Evolutionary conservation across 2,797 vertebrate genomes (phyloP).

Genomic region (Sciurus vulgaris): DNA sequence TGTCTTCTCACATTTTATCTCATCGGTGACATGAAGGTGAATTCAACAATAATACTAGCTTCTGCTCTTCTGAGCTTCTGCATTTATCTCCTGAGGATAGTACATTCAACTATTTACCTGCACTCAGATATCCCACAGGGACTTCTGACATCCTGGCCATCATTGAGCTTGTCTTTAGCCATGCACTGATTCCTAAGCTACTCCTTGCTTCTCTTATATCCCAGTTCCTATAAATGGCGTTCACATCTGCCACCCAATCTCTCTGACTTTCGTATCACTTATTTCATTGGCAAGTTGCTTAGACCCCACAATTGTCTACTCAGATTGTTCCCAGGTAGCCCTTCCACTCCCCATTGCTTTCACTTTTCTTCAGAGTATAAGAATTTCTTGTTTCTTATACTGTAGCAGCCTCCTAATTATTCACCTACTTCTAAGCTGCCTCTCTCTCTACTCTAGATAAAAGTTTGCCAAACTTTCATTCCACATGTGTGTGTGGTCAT

Average conservation of each 20-base stretch:
- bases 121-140: neutral
- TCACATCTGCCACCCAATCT: neutral
- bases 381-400: neutral
- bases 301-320: neutral
- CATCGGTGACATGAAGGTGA: neutral
- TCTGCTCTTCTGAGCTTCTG: neutral
- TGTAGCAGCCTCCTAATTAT: neutral
- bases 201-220: neutral
- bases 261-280: neutral
- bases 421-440: neutral
- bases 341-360: neutral
- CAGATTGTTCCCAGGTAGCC: neutral
- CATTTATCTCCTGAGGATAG: neutral
- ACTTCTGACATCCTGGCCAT: neutral
- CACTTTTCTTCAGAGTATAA: neutral
- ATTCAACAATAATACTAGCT: neutral
- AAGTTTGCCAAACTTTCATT: neutral
- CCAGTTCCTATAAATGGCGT: neutral
- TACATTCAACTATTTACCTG: neutral
- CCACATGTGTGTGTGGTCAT: rapidly evolving
- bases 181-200: neutral
- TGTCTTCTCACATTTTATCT: neutral
- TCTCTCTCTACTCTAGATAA: neutral
- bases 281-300: neutral
- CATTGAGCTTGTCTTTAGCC: neutral